phyloP scores from a whole-genome alignment of 2,888 invertebrate genomes.

The Nowickia ferox region DNA sequence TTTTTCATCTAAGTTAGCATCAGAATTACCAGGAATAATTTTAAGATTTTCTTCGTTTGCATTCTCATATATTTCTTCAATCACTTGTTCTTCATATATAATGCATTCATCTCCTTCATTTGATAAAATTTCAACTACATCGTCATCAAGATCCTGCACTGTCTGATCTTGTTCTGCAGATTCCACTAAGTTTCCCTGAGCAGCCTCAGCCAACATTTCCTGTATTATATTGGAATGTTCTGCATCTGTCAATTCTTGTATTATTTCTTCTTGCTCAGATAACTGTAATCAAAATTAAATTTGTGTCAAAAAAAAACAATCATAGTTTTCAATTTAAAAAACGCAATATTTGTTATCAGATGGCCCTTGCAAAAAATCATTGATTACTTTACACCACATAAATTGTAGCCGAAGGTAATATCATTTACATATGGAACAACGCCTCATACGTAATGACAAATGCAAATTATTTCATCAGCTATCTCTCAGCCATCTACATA shows the following conservation, averaged over 20 bases:
- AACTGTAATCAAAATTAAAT: constrained; percentile 72
- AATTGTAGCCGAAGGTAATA: constrained; percentile 65
- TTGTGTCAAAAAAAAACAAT: not conserved
- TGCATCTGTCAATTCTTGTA: constrained; percentile 49
- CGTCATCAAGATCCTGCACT: constrained; percentile 66
- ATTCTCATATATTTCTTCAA: constrained; percentile 72
- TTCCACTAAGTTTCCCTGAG: constrained; percentile 76
- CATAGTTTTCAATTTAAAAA: constrained; percentile 3
- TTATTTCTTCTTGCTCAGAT: constrained; percentile 72
- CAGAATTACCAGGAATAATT: constrained; percentile 68
- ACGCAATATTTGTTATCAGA: constrained; percentile 77
- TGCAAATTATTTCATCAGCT: constrained; percentile 81
- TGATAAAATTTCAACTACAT: constrained; percentile 63
- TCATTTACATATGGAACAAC: constrained; percentile 84
- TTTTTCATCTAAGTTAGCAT: constrained; percentile 79
- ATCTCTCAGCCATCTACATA: not conserved
- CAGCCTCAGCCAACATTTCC: constrained; percentile 78
- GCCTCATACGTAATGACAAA: constrained; percentile 80
- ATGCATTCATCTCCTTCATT: constrained; percentile 73
- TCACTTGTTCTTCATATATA: constrained; percentile 72
- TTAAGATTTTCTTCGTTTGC: constrained; percentile 78
- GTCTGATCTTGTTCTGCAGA: constrained; percentile 67
- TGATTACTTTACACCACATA: not conserved
- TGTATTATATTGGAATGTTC: constrained; percentile 77
- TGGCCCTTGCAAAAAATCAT: constrained; percentile 83